Evolutionary conservation across 1,140 invertebrate species (phyloP).

Genomic region (Contarinia nasturtii): DNA sequence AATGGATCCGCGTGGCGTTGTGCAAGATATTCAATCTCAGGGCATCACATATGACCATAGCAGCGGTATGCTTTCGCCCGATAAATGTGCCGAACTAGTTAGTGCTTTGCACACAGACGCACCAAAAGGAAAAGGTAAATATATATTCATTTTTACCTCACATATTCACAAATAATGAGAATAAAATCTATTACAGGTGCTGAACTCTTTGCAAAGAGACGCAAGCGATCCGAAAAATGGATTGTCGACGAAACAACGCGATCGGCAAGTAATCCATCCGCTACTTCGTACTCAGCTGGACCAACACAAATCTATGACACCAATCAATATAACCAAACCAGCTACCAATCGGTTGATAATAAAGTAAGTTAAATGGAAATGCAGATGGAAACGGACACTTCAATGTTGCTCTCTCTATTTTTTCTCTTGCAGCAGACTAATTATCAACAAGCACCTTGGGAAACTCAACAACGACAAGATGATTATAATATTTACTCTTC

Average conservation of each 20-base stretch:
- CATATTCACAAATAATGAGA: background rate
- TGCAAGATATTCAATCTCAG: constrained; percentile 43
- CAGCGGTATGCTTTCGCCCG: constrained; percentile 38
- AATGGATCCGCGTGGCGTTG: constrained; percentile 59
- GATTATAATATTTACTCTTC: too few relatives aligned
- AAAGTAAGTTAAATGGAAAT: too few relatives aligned
- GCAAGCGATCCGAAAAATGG: constrained; percentile 72
- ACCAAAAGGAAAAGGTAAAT: constrained; percentile 49
- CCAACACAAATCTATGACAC: constrained; percentile 12
- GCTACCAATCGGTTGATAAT: too few relatives aligned
- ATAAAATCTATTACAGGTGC: constrained; percentile 38
- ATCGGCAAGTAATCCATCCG: constrained; percentile 20
- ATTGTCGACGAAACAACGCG: constrained; percentile 55
- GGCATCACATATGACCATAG: constrained; percentile 36
- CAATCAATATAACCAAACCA: constrained; percentile 2
- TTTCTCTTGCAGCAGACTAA: too few relatives aligned
- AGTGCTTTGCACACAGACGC: constrained; percentile 55
- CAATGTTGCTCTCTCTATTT: too few relatives aligned
- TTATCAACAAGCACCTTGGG: too few relatives aligned
- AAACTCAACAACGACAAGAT: too few relatives aligned
- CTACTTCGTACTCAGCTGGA: constrained; percentile 20
- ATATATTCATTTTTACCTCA: background rate
- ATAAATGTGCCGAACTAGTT: constrained; percentile 51
- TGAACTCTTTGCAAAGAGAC: constrained; percentile 69
- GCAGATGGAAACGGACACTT: too few relatives aligned